Base-by-base conservation (phyloP, 2,888 invertebrate species). In the Lymantria monacha region DNA sequence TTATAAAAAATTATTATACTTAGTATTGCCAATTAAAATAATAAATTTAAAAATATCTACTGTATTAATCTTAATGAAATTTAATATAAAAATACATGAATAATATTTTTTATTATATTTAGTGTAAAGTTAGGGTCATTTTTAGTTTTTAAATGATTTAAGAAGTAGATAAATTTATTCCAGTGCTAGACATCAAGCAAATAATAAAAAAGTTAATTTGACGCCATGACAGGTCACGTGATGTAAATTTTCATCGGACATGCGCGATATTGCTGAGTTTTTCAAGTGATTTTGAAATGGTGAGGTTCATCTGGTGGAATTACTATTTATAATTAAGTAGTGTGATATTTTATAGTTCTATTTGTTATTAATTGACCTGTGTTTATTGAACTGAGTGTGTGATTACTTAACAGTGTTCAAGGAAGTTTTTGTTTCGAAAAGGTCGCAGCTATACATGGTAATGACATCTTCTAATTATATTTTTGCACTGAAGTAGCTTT, bases 221-320 rank as follows among this genome's bases (percentile, higher is more conserved):
- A 89, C 90, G 90, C 90, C 90, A 90, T 91, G 90, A 91, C 89
- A 90, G 90, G 83, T 91, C 90, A 91, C 90, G 90, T 91, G 90
- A 91, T 85, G 87, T 90, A 90, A 91, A 90, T 90, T 90, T 89
- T 84, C 80, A 84, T 87, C 74, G 81, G 88, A 83, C 91, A 90
- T 90, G 90, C 90, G 90, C 88, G 83, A 69, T 78, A 72, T 74
- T 72, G 74, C 76, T 79, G 80, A 84, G 80, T 85, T 84, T 86
- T 85, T 77, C 72, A 75, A 81, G 84, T 81, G 83, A 82, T 85
- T 87, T 87, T 84, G 73, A 83, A 86, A 88, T 82, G 75, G 81
- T 83, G 79, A 79, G 76, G 80, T 77, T 75, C 78, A 76, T 70
- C 65, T 69, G 59, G 68, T 70, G 61, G 69, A 75, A 81, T 75